Percentiles rank a stretch among this genome's conserved stretches.
phyloP scores from a whole-genome alignment of 2,797 vertebrate genomes.

The Bufotes viridis region DNA sequence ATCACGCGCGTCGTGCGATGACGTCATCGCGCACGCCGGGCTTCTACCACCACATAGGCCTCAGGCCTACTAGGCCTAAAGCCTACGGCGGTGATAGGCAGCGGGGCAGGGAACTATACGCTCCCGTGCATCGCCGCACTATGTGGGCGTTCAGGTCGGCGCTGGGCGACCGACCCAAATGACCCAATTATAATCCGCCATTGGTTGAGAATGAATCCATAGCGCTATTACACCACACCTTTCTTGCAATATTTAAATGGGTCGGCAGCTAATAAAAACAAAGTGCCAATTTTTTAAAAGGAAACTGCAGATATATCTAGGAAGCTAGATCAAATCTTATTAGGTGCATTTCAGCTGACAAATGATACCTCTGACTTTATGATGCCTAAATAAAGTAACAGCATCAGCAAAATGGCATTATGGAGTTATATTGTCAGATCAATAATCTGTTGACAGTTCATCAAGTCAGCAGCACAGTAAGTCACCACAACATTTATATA shows the following conservation, averaged over 20 bases:
- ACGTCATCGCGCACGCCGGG: too few relatives aligned
- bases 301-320: constrained; percentile 21
- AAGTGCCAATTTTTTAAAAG: constrained; percentile 5
- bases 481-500: constrained; percentile 59
- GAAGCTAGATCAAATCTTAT: constrained; percentile 24
- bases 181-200: too few relatives aligned
- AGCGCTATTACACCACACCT: background rate
- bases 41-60: too few relatives aligned
- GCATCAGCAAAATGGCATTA: constrained; percentile 59
- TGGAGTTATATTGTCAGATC: constrained; percentile 59
- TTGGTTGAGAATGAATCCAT: background rate
- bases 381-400: constrained; percentile 56
- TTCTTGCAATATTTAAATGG: background rate
- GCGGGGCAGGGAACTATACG: too few relatives aligned
- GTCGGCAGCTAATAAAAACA: background rate
- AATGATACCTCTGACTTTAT: constrained; percentile 51
- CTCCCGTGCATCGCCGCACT: too few relatives aligned
- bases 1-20: too few relatives aligned
- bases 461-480: constrained; percentile 61
- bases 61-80: too few relatives aligned
- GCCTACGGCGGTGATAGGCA: too few relatives aligned
- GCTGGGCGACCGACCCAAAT: too few relatives aligned
- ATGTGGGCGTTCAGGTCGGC: too few relatives aligned
- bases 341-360: constrained; percentile 52
- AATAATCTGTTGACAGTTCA: constrained; percentile 63